Base-by-base conservation (phyloP, 2,888 invertebrate genomes). In the Argyresthia albistria region DNA sequence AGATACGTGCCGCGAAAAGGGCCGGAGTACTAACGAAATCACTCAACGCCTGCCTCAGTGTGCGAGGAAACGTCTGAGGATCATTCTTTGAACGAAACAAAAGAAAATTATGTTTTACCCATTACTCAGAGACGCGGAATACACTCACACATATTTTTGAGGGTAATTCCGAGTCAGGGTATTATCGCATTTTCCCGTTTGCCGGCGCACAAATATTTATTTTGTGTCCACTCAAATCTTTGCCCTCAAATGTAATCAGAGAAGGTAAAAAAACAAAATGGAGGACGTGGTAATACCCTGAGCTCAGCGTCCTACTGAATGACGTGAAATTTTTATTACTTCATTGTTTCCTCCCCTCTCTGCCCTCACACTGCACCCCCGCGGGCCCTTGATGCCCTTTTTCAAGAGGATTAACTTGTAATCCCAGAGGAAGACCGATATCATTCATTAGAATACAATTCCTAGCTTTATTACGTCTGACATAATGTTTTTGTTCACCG, bases 361-460 rank as follows among this genome's bases (percentile, higher is more conserved):
- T 58, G 60, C 61, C 60, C 57, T 62, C 59, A 65, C 46, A 63
- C 58, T 12, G 43, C 47, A 16, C 16, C 36, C 25, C 25, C 25
- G 25, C 25, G 25, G 25, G 42, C 53, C 51, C 53, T 53, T 37
- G 45, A 62, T 65, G 66, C 60, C 69, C 69, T 70, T 72, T 76
- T 81, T 77, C 76, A 79, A 82, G 76, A 77, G 84, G 84, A 84
- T 86, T 84, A 83, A 76, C 79, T 79, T 80, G 76, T 84, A 80
- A 86, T 83, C 83, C 81, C 73, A 67, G 68, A 72, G 78, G 76
- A 83, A 78, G 70, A 74, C 76, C 76, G 78, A 79, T 80, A 80
- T 72, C 81, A 80, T 83, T 82, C 74, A 84, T 84, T 81, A 81
- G 75, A 83, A 81, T 81, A 73, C 75, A 73, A 77, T 78, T 77